phyloP scores from a whole-genome alignment of 2,113 vertebrate genomes.

The Rhinoderma darwinii region DNA sequence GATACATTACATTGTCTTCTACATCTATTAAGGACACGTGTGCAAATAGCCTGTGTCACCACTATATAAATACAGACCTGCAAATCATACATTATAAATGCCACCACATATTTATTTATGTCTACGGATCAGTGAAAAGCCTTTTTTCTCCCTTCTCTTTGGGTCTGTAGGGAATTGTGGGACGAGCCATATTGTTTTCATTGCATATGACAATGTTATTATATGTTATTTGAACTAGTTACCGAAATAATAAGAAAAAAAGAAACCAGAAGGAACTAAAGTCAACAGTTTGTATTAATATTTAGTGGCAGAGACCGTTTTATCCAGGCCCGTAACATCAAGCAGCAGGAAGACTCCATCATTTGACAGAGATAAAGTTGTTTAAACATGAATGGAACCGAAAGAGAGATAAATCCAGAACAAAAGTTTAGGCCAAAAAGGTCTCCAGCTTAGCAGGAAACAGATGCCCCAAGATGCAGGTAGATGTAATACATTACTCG shows the following conservation, averaged over 20 bases:
- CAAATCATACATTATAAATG: conserved; percentile 57
- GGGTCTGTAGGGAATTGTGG: conserved; percentile 39
- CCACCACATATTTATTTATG: conserved; percentile 59
- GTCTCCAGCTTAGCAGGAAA: conserved; percentile 57
- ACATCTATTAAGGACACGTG: conserved; percentile 55
- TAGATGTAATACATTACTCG: conserved; percentile 21
- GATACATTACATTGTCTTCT: conserved; percentile 55
- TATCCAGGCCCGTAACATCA: conserved; percentile 65
- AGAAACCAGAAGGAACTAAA: conserved; percentile 62
- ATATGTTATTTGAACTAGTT: conserved; percentile 52
- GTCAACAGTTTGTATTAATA: conserved; percentile 62
- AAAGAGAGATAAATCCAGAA: conserved; percentile 66
- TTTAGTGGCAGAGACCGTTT: conserved; percentile 63
- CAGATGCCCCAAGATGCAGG: conserved; percentile 48
- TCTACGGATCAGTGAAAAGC: conserved; percentile 52
- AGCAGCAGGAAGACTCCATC: conserved; percentile 59
- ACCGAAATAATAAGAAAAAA: conserved; percentile 50
- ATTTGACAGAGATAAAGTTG: conserved; percentile 74
- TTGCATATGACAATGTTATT: conserved; percentile 59
- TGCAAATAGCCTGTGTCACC: conserved; percentile 56
- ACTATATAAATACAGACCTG: conserved; percentile 58
- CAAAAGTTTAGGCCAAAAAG: conserved; percentile 62
- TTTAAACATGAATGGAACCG: conserved; percentile 72
- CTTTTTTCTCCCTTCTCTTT: conserved; percentile 46
- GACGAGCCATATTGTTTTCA: conserved; percentile 56